Base-by-base conservation (phyloP, 2,888 invertebrate genomes). In the Nomada flava region DNA sequence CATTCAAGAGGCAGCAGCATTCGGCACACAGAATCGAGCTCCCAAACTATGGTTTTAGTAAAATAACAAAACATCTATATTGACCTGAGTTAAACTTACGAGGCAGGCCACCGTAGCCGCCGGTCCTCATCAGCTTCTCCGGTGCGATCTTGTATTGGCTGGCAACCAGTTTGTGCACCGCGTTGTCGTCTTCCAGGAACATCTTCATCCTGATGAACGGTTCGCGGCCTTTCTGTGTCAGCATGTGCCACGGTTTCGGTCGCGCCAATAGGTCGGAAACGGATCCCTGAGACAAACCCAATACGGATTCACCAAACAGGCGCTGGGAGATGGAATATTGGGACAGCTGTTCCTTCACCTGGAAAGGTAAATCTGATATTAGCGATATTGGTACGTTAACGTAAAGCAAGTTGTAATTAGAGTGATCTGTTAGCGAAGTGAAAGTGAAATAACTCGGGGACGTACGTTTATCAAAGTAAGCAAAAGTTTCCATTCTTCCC, bases 201-300 rank as follows among this genome's bases (percentile, higher is more conserved):
- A 99, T 98, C 94, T 98, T 98, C 99, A 99, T 99, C 81, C 99
- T 95, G 84, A 99, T 99, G 94, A 99, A 99, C 0, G 99, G 99
- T 92, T 99, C 99, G 42, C 99, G 95, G 1, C 98, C 98, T 94
- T 99, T 99, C 92, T 98, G 98, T 18, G 99, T 99, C 68, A 99
- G 95, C 98, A 99, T 99, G 93, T 98, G 98, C 99, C 99, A 99
- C 0, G 99, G 98, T 93, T 99, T 99, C 52, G 99, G 99, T 70
- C 99, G 95, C 36, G 99, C 99, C 84, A 99, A 95, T 59, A 99
- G 95, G 94, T 99, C 99, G 64, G 99, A 99, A 0, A 99, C 99
- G 5, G 98, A 98, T 53, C 99, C 99, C 94, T 99, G 99, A 1
- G 98, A 98, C 71, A 99, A 94, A 0, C 99, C 99, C 79, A 99